phyloP scores from a whole-genome alignment of 1,140 invertebrate species.

The Hirudo medicinalis region DNA sequence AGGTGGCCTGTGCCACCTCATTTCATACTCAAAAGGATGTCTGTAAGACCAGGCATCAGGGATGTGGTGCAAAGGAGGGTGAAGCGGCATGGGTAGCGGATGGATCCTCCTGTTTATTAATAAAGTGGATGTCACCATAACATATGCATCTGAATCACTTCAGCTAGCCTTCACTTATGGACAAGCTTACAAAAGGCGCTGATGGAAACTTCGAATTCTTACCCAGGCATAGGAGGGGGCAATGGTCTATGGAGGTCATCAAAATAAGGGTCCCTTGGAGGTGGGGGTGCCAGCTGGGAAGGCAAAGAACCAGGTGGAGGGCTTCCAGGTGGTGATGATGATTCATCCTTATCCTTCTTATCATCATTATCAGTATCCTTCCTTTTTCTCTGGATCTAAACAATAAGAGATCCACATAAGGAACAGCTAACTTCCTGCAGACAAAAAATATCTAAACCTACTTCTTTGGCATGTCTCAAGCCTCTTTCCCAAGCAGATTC shows the following conservation, averaged over 20 bases:
- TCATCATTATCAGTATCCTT: constrained; percentile 16
- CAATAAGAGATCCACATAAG: not conserved
- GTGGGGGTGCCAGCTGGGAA: constrained; percentile 12
- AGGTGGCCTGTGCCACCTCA: constrained; percentile 12
- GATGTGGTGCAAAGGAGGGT: not conserved
- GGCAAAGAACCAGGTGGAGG: not conserved
- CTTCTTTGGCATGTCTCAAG: constrained; percentile 76
- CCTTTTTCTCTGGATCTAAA: constrained; percentile 10
- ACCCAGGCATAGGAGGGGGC: not conserved
- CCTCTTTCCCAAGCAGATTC: constrained; percentile 88
- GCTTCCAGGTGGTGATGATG: not conserved
- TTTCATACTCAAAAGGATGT: constrained; percentile 17
- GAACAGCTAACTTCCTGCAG: not conserved
- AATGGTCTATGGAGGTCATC: constrained; percentile 3
- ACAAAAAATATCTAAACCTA: constrained; percentile 33
- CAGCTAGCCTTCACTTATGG: not conserved
- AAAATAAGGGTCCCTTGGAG: constrained; percentile 15
- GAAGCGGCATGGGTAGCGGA: not conserved
- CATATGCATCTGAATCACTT: not conserved
- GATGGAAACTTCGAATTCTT: not conserved
- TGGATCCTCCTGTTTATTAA: not conserved
- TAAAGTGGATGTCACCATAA: no score
- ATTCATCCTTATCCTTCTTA: constrained; percentile 1
- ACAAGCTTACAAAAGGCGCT: not conserved
- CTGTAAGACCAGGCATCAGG: constrained; percentile 12